Percentiles rank a stretch among this genome's conserved stretches.
These are phyloP conservation scores for Lithophane ornitopus DNA, from an alignment of 2,888 invertebrate genomes.

Conservation along the genomic window DNA sequence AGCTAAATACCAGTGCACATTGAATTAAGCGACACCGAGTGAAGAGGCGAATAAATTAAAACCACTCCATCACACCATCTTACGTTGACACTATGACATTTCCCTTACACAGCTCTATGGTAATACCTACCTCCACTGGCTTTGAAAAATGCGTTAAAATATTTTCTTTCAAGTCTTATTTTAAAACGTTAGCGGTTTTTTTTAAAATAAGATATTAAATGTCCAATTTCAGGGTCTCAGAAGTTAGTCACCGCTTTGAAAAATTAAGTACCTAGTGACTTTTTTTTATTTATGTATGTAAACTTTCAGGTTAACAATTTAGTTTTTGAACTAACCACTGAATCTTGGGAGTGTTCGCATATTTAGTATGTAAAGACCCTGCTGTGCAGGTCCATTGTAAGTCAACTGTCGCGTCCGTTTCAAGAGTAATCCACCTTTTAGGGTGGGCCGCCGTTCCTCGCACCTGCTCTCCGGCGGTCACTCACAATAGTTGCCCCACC, in stretches of 20 bases:
- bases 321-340: neutral
- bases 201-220: neutral
- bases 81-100: constrained; percentile 64
- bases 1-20: constrained; percentile 64
- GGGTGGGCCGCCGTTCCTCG: constrained; percentile 41
- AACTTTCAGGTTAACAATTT: neutral
- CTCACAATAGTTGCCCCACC: constrained; percentile 48
- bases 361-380: neutral
- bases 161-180: constrained; percentile 10
- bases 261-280: neutral
- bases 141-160: constrained; percentile 28
- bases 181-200: neutral
- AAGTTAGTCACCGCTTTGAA: neutral
- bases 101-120: constrained; percentile 65
- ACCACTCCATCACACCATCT: constrained; percentile 71
- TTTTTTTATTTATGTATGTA: neutral
- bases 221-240: neutral
- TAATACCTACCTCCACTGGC: constrained; percentile 38
- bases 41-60: constrained; percentile 72
- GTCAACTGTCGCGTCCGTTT: constrained; percentile 56
- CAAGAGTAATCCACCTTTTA: constrained; percentile 51
- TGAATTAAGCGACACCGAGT: constrained; percentile 64
- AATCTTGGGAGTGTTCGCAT: neutral
- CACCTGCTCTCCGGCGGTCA: constrained; percentile 61
- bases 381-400: constrained; percentile 30